Evolutionary conservation across 2,113 vertebrate species (phyloP).

Genomic region (Rallus limicola): DNA sequence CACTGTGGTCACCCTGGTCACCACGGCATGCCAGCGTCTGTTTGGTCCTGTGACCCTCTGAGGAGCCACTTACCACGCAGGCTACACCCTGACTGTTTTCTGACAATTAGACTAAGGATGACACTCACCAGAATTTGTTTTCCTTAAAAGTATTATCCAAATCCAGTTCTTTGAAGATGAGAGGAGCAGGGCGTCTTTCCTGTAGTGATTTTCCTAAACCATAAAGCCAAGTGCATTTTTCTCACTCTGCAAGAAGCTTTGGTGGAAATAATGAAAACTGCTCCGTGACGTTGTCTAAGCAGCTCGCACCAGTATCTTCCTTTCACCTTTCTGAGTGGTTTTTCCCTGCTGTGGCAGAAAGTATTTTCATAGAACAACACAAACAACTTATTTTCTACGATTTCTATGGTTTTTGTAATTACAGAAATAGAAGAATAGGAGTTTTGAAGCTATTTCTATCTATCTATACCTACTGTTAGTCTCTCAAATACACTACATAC

Average conservation of each 20-base stretch:
- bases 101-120: not conserved
- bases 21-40: not conserved
- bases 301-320: not conserved
- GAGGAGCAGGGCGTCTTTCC: not conserved
- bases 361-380: not conserved
- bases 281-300: not conserved
- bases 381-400: not conserved
- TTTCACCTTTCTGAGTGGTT: not conserved
- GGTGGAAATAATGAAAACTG: not conserved
- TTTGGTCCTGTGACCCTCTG: not conserved
- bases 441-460: not conserved
- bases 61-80: not conserved
- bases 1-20: not conserved
- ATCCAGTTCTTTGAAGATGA: slow-evolving; percentile 47
- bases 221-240: not conserved
- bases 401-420: not conserved
- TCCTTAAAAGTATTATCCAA: not conserved
- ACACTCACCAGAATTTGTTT: not conserved
- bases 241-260: not conserved
- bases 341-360: not conserved
- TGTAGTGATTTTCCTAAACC: slow-evolving; percentile 1
- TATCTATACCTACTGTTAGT: not conserved
- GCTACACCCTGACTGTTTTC: not conserved
- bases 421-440: not conserved
- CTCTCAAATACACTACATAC: not conserved